phyloP scores from a whole-genome alignment of 2,113 vertebrate species.

The Nothoprocta perdicaria region DNA sequence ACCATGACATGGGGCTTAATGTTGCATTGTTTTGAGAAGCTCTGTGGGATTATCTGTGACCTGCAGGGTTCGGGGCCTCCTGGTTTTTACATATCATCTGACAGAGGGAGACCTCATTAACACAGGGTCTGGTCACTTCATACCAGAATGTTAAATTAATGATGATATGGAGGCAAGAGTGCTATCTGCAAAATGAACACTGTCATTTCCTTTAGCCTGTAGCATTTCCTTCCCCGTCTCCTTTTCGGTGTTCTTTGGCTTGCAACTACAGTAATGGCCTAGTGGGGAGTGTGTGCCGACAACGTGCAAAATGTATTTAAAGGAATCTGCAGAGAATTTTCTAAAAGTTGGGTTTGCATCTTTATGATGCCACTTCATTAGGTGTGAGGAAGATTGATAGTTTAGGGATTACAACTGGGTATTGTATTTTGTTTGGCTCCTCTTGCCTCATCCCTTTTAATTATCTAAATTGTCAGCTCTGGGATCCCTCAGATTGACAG shows the following conservation, averaged over 20 bases:
- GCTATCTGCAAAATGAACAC: slow-evolving; percentile 1
- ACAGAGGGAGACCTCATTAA: slow-evolving; percentile 40
- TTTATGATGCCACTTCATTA: neutral
- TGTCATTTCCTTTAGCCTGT: slow-evolving; percentile 21
- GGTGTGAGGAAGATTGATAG: neutral
- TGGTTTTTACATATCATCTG: slow-evolving; percentile 23
- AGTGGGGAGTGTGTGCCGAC: neutral
- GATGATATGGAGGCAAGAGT: neutral
- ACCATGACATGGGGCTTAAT: neutral
- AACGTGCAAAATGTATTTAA: neutral
- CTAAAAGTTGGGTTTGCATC: neutral
- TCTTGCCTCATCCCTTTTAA: neutral
- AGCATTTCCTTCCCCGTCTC: neutral
- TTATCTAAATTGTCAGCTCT: slow-evolving; percentile 35
- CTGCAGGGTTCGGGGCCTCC: neutral
- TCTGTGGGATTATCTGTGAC: slow-evolving; percentile 15
- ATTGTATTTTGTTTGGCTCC: neutral
- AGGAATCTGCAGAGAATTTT: neutral
- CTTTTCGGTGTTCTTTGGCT: neutral
- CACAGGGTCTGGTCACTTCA: neutral
- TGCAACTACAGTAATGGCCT: neutral
- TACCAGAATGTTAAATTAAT: slow-evolving; percentile 26
- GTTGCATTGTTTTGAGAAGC: neutral
- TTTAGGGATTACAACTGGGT: neutral
- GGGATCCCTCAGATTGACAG: neutral